Percentiles rank a stretch among this genome's conserved stretches.
phyloP scores from a whole-genome alignment of 2,888 invertebrate species.

The Acrobasis repandana region DNA sequence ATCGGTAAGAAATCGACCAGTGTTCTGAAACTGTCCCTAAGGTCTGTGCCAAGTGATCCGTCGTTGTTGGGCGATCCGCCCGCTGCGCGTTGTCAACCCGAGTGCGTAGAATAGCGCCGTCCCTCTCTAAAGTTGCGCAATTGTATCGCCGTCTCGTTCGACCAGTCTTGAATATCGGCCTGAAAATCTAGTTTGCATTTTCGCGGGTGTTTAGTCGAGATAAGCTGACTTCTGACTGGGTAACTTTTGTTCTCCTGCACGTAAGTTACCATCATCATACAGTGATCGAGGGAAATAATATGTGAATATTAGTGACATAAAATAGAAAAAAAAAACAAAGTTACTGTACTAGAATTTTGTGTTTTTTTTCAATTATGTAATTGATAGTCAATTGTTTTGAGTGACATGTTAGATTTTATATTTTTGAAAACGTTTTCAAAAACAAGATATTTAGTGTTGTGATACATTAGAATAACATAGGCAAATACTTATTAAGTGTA shows the following conservation, averaged over 20 bases:
- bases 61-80: slow-evolving; percentile 37
- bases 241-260: slow-evolving; percentile 60
- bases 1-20: slow-evolving; percentile 75
- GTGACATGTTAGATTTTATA: neutral
- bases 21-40: slow-evolving; percentile 49
- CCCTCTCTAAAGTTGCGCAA: slow-evolving; percentile 68
- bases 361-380: slow-evolving; percentile 6
- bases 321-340: neutral
- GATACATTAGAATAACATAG: neutral
- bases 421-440: neutral
- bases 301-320: slow-evolving; percentile 27
- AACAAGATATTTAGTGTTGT: neutral
- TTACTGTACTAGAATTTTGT: neutral
- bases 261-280: slow-evolving; percentile 55
- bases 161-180: slow-evolving; percentile 39
- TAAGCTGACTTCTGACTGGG: slow-evolving; percentile 54
- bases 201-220: slow-evolving; percentile 64
- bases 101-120: slow-evolving; percentile 48
- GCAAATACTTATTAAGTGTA: neutral
- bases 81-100: slow-evolving; percentile 42
- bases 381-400: neutral
- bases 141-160: slow-evolving; percentile 54
- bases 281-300: slow-evolving; percentile 30
- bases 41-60: slow-evolving; percentile 61
- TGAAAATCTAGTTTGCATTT: slow-evolving; percentile 49